Evolutionary conservation across 1,140 invertebrate species (phyloP).

Genomic region (Cotesia typhae): DNA sequence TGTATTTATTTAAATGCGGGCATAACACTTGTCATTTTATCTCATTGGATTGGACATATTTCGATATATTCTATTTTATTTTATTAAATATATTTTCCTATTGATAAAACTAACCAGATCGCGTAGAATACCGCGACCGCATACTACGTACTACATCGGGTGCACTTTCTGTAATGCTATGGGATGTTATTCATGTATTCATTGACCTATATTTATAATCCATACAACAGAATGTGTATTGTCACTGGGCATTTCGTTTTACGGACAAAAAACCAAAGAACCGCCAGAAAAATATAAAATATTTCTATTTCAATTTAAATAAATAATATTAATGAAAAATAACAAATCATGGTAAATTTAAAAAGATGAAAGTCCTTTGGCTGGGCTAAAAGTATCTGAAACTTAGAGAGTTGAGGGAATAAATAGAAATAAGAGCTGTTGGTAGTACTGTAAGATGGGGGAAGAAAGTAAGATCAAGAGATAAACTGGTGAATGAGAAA

Average conservation of each 20-base stretch:
- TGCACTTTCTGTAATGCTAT: conserved; percentile 32
- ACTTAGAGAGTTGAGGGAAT: too few relatives aligned
- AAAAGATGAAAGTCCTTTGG: too few relatives aligned
- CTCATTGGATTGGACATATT: conserved; percentile 9
- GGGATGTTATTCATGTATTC: conserved; percentile 37
- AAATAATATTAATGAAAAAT: too few relatives aligned
- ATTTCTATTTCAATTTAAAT: too few relatives aligned
- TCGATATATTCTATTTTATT: conserved; percentile 8
- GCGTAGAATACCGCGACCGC: too few relatives aligned
- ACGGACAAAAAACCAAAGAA: neutral
- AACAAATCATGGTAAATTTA: too few relatives aligned
- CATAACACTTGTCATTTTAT: conserved; percentile 8
- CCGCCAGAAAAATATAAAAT: neutral
- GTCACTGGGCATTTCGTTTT: conserved; percentile 27
- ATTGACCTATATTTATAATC: conserved; percentile 41
- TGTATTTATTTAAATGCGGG: neutral
- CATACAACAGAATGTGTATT: conserved; percentile 24
- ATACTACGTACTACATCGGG: conserved; percentile 16
- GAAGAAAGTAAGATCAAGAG: neutral
- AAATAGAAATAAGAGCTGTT: neutral
- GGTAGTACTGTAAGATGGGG: neutral
- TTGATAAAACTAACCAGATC: conserved; percentile 10
- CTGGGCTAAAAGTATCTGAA: too few relatives aligned
- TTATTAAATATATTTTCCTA: conserved; percentile 6
- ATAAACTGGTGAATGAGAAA: too few relatives aligned